Evolutionary conservation across 2,888 invertebrate genomes (phyloP), one percentile per base, ranked within the genome.

Genomic region (Nebria salina): DNA sequence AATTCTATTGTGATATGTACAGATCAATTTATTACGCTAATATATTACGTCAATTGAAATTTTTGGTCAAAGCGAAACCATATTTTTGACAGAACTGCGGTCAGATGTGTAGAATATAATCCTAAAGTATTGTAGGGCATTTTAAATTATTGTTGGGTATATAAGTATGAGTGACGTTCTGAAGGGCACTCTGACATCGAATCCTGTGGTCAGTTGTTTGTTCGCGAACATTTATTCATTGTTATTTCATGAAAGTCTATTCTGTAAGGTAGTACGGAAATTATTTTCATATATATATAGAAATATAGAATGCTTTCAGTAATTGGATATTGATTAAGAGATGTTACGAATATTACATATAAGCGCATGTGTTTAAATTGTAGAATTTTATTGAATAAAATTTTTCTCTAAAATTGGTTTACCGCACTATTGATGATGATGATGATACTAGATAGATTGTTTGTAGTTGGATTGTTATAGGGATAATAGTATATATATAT

Each of bases 401-500:
- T 20, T 20, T 20, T 20, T 20, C 20, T 20, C 20, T 20, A 20
- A 34, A 34, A 34, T 34, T 34, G 34, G 34, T 34, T 34, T 2
- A 34, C 34, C 34, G 34, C 34, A 34, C 34, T 11, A 8, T 20
- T 20, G 20, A 20, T 20, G 43, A 43, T 11, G 54, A 54, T 54
- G 13, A 54, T 54, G 7, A 13, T 13, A 11, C 54, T 54, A 54
- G 13, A 54, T 54, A 7, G 54, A 5, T 34, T 4, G 34, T 11
- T 74, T 25, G 87, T 87, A 88, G 88, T 87, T 87, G 88, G 88
- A 88, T 88, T 88, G 88, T 85, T 86, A 34, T 54, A 11, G 13
- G 87, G 88, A 88, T 88, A 85, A 85, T 75, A 54, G 75, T 54
- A 13, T 11, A 20, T 66, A 2, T 66, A 2, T 66, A 68, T 9